These are phyloP conservation scores for Clepsis dumicolana DNA, from an alignment of 2,888 invertebrate genomes.

Conservation along the genomic window DNA sequence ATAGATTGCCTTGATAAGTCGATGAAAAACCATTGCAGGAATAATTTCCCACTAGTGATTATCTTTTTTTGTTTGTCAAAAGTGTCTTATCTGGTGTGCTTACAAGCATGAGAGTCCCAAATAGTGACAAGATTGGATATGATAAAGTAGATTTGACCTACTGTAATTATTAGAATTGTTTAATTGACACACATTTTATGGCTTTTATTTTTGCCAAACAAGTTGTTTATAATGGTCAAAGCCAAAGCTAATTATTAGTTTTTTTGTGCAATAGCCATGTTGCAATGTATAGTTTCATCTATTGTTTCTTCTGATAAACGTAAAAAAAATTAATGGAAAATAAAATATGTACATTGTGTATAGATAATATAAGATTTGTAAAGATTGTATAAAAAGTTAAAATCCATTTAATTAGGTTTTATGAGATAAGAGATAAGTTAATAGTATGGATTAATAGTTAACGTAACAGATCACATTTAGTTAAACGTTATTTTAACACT, in stretches of 20 bases:
- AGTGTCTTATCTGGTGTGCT: neutral
- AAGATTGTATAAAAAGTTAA: constrained; percentile 71
- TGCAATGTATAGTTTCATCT: constrained; percentile 82
- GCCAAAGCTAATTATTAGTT: constrained; percentile 84
- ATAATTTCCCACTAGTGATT: neutral
- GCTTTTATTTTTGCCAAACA: constrained; percentile 58
- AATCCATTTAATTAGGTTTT: constrained; percentile 62
- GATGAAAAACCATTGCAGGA: neutral
- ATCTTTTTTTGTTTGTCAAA: neutral
- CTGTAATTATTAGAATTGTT: constrained; percentile 42
- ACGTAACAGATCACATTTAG: constrained; percentile 61
- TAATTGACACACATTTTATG: constrained; percentile 46
- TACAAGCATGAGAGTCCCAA: neutral
- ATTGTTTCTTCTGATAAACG: constrained; percentile 66
- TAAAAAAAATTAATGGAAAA: constrained; percentile 67
- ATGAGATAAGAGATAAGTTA: constrained; percentile 58
- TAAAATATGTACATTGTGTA: constrained; percentile 82
- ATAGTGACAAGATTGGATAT: constrained; percentile 58
- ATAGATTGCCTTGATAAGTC: constrained; percentile 4
- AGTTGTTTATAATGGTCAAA: constrained; percentile 79
- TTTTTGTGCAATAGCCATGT: constrained; percentile 83
- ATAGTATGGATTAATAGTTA: constrained; percentile 58
- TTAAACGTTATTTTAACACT: constrained; percentile 50
- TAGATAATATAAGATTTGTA: constrained; percentile 71
- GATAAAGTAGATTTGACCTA: constrained; percentile 50